Conservation (phyloP, 2,113 vertebrate species). For the Micromys minutus region DNA sequence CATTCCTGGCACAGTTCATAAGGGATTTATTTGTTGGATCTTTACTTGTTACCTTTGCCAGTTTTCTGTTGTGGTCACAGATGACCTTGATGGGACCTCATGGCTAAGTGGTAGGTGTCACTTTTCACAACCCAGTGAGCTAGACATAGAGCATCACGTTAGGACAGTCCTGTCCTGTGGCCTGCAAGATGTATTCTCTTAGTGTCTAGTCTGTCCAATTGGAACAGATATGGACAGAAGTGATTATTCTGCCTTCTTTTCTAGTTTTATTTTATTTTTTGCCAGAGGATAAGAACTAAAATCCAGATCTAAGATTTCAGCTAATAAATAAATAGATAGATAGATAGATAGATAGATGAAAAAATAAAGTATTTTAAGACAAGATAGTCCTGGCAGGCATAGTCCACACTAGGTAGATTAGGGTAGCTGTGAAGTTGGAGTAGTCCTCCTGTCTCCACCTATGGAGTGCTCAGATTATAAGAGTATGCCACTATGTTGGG, state of each 20-base stretch:
- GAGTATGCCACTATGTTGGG: background rate
- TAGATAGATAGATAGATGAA: no score
- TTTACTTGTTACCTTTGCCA: background rate
- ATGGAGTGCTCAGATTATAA: background rate
- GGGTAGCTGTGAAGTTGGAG: background rate
- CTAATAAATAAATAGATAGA: no score
- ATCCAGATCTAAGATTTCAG: slow-evolving; percentile 19
- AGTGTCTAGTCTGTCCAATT: background rate
- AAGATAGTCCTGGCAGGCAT: background rate
- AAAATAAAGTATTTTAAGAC: background rate
- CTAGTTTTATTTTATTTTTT: background rate
- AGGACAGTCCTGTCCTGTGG: background rate
- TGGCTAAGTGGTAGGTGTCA: background rate
- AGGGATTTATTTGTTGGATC: slow-evolving; percentile 23
- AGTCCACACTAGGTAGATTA: no score
- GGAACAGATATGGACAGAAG: background rate
- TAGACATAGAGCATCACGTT: background rate
- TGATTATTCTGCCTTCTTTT: background rate
- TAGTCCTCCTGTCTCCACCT: background rate
- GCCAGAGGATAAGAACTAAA: background rate
- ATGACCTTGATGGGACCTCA: background rate
- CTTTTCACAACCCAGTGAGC: background rate
- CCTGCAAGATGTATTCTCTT: background rate
- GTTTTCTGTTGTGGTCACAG: background rate
- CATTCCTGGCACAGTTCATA: background rate